phyloP scores from a whole-genome alignment of 2,113 vertebrate species.

The Paradoxurus hermaphroditus region DNA sequence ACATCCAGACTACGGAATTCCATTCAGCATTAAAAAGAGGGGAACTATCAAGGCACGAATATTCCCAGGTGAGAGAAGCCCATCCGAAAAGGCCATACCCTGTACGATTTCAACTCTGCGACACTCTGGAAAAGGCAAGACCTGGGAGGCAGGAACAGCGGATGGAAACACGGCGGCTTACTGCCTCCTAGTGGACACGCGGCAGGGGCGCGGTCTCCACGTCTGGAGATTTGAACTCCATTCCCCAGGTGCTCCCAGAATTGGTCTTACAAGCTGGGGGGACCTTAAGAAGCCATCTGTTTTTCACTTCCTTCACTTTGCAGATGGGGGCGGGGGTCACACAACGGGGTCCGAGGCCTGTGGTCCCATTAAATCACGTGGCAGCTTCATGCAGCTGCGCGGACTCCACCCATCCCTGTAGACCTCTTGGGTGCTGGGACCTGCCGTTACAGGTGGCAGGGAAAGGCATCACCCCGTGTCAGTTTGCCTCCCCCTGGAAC shows the following conservation, averaged over 20 bases:
- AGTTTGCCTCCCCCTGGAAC: background rate
- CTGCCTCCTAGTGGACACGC: conserved; percentile 4
- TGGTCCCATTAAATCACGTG: background rate
- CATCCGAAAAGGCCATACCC: background rate
- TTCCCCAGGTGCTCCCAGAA: background rate
- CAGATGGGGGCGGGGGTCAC: background rate
- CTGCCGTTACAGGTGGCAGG: background rate
- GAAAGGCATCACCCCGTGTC: background rate
- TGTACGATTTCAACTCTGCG: background rate
- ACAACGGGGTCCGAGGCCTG: background rate
- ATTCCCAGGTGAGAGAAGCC: background rate
- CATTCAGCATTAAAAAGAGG: background rate
- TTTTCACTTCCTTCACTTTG: background rate
- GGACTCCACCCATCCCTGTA: background rate
- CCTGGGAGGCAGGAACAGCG: background rate
- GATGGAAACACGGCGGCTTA: background rate
- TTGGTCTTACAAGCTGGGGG: background rate
- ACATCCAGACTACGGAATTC: background rate
- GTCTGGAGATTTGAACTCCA: background rate
- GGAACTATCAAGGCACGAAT: background rate
- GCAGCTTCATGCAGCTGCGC: background rate
- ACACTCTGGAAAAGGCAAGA: background rate
- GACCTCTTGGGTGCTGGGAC: too few relatives aligned
- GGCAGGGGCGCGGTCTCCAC: too few relatives aligned
- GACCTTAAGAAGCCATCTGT: background rate